Percentiles rank a stretch among this genome's conserved stretches.
These are phyloP conservation scores for Thamnaconus septentrionalis DNA, from an alignment of 2,113 vertebrate species.

Conservation along the genomic window DNA sequence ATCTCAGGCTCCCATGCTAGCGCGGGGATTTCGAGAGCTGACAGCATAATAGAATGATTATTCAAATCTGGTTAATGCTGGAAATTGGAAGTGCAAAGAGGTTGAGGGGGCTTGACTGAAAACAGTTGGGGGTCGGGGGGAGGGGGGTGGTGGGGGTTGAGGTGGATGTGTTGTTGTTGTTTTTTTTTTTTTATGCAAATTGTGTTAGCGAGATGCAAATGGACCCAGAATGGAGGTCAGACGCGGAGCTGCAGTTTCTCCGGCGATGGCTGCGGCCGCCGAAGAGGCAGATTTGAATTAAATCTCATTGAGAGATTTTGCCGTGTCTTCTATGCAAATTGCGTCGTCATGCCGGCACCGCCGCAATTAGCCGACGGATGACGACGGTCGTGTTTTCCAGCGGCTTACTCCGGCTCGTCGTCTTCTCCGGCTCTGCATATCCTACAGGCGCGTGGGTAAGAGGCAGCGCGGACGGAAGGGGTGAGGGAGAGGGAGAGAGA, in stretches of 20 bases:
- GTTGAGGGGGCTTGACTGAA: slow-evolving; percentile 21
- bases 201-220: slow-evolving; percentile 28
- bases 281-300: slow-evolving; percentile 31
- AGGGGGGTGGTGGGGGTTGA: neutral
- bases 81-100: slow-evolving; percentile 22
- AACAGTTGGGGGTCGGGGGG: slow-evolving; percentile 3
- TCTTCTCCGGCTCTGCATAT: slow-evolving; percentile 4
- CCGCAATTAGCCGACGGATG: slow-evolving; percentile 43
- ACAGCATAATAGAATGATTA: slow-evolving; percentile 55
- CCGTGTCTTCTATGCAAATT: slow-evolving; percentile 33
- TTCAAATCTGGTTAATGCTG: slow-evolving; percentile 51
- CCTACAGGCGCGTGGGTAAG: slow-evolving; percentile 21
- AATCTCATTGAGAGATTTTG: slow-evolving; percentile 21
- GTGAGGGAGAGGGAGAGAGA: neutral
- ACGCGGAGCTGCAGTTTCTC: slow-evolving; percentile 4
- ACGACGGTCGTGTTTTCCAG: slow-evolving; percentile 26
- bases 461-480: slow-evolving; percentile 14
- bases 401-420: slow-evolving; percentile 26
- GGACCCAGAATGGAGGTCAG: slow-evolving; percentile 23
- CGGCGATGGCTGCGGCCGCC: slow-evolving; percentile 9
- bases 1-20: slow-evolving; percentile 23
- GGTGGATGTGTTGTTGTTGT: too few relatives aligned
- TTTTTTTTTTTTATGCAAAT: slow-evolving; percentile 9
- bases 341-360: slow-evolving; percentile 14
- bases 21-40: slow-evolving; percentile 30